Evolutionary conservation across 2,888 invertebrate species (phyloP), one percentile per base, ranked within the genome.

Genomic region (Leptopilina syphax): DNA sequence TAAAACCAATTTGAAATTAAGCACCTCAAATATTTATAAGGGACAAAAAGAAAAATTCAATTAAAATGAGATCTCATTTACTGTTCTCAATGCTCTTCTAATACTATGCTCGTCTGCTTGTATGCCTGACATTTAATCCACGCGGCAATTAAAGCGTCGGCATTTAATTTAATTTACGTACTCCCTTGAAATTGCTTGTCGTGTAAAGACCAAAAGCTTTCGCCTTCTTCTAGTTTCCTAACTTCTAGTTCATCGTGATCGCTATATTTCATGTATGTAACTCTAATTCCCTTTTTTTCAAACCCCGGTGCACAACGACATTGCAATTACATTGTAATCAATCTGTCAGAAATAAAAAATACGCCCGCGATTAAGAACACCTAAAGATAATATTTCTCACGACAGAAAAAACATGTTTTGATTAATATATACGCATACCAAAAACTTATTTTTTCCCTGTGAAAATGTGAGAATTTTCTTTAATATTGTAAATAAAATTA

Each of bases 271-370:
- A 54, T 73, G 27, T 54, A 57, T 63, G 63, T 63, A 63, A 24
- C 24, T 6, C 34, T 73, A 34, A 50, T 57, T 27, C 34, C 34
- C 54, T 50, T 73, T 79, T 79, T 44, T 67, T 65, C 18, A 54
- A 54, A 18, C 60, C 76, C 81, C 82, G 83, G 80, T 81, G 84
- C 84, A 50, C 50, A 86, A 85, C 86, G 84, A 86, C 84, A 81
- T 84, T 76, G 85, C 85, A 87, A 87, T 87, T 87, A 86, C 82
- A 83, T 81, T 81, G 84, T 83, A 83, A 86, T 87, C 86, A 85
- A 85, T 87, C 85, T n/a, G 34, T 13, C 50, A 13, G 44, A 18
- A 63, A 65, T 79, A 57, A 76, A 79, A 79, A 65, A 65, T 57
- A 54, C 50, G 24, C n/a, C 73, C 13, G 27, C 73, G 63, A 73